Conservation (phyloP, 2,113 vertebrate species). For the Cyprinodon variegatus region DNA sequence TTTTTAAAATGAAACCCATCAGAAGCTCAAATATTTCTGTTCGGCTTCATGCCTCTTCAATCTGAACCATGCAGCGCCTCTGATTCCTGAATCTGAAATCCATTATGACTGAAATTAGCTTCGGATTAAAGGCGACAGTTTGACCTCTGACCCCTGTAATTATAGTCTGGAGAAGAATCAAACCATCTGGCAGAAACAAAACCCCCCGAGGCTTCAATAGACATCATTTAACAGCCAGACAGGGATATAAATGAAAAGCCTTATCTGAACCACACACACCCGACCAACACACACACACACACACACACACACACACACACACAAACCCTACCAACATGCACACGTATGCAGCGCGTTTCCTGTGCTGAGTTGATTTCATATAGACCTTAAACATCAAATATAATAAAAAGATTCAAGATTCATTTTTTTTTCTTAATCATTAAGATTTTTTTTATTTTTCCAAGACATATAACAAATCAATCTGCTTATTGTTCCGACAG, state of each 20-base stretch:
- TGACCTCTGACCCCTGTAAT: slow-evolving; percentile 52
- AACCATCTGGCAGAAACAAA: slow-evolving; percentile 36
- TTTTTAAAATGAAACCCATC: not conserved
- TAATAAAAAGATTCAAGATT: not conserved
- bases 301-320: not conserved
- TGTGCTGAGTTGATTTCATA: not conserved
- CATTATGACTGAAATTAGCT: slow-evolving; percentile 44
- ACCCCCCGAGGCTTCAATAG: slow-evolving; percentile 15
- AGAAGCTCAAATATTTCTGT: not conserved
- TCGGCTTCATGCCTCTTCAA: not conserved
- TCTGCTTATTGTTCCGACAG: not conserved
- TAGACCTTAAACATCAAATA: not conserved
- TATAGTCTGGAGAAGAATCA: slow-evolving; percentile 37
- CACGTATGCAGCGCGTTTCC: not conserved
- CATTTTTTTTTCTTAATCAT: not conserved
- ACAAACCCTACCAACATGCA: not conserved
- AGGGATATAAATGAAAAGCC: slow-evolving; percentile 64
- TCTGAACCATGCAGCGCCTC: not conserved
- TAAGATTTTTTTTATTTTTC: not conserved
- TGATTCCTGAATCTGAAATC: not conserved
- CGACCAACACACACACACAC: slow-evolving; percentile 12
- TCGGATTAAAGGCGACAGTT: slow-evolving; percentile 30
- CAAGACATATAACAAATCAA: not conserved
- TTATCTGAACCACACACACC: slow-evolving; percentile 43
- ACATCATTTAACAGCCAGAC: slow-evolving; percentile 49